phyloP scores from a whole-genome alignment of 2,797 vertebrate genomes.

The Phrynocephalus vlangalii region DNA sequence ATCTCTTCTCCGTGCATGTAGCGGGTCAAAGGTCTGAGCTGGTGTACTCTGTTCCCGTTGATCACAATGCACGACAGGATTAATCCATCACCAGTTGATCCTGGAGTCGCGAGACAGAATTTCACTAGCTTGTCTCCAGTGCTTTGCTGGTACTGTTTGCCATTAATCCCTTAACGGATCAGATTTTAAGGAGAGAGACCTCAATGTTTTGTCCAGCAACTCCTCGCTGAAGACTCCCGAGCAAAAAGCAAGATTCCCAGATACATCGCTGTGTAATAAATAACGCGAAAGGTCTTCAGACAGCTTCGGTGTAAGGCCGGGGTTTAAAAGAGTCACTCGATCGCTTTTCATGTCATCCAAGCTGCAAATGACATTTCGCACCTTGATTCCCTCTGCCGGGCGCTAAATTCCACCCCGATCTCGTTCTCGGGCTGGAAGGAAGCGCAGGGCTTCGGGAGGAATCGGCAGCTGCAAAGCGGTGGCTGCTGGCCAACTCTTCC shows the following conservation, averaged over 20 bases:
- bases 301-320: background rate
- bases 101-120: too few species aligned
- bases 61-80: background rate
- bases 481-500: background rate
- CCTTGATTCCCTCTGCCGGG: background rate
- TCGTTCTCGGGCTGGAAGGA: background rate
- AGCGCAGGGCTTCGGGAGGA: background rate
- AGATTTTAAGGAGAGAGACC: too few species aligned
- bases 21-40: background rate
- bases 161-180: too few species aligned
- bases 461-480: background rate
- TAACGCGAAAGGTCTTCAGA: background rate
- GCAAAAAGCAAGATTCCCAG: too few species aligned
- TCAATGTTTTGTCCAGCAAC: too few species aligned
- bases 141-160: too few species aligned
- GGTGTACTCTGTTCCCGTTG: background rate
- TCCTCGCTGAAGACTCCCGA: too few species aligned
- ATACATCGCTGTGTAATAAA: too few species aligned
- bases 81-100: too few species aligned
- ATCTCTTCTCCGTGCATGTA: background rate
- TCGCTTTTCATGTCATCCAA: background rate
- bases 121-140: too few species aligned
- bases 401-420: background rate
- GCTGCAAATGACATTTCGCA: background rate
- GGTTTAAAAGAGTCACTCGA: background rate